Evolutionary conservation across 2,888 invertebrate species (phyloP), one percentile per base, ranked within the genome.

Genomic region (Thalpophila matura): DNA sequence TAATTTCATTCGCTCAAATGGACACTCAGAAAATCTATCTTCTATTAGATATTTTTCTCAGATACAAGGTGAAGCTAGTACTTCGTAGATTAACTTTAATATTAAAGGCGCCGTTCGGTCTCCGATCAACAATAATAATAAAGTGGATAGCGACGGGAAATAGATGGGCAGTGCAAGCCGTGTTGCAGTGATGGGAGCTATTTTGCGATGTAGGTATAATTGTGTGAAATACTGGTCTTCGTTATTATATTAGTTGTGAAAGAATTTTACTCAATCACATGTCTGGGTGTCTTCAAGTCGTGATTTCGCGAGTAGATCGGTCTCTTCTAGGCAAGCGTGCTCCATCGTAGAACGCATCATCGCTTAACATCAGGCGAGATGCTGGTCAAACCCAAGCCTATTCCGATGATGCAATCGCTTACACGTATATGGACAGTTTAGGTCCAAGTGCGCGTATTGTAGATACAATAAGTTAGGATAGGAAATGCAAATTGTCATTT

Each of bases 1-100:
- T 27, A 38, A 66, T 65, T 65, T 58, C 22, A 37, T 42, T 27
- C n/a, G 26, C 33, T 45, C 22, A 29, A 33, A 47, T 40, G 31
- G 4, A 33, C 20, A 26, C 29, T n/a, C 20, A 20, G 29, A 37
- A 40, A 35, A 18, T 18, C 1, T 33, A 33, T 57, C 22, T 12
- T 27, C 1, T 35, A 27, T 9, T 12, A 14, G 3, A 35, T 35
- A 50, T 43, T 38, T 46, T n/a, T 45, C 45, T 33, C 12, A 1
- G 14, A 14, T n/a, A 14, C 22, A 40, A 14, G 14, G 10, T 1
- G 5, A 16, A n/a, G n/a, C n/a, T 24, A 37, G 26, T 33, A 46
- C 31, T 61, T 14, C 1, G 5, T 3, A 61, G 31, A 61, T 38
- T 35, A 38, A 29, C 10, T 54, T 53, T 40, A 27, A 54, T 46